A percentile compares a stretch with the other conserved stretches of the same genome.
These are phyloP conservation scores for Diorhabda sublineata DNA, from an alignment of 1,140 invertebrate genomes.

Conservation along the genomic window DNA sequence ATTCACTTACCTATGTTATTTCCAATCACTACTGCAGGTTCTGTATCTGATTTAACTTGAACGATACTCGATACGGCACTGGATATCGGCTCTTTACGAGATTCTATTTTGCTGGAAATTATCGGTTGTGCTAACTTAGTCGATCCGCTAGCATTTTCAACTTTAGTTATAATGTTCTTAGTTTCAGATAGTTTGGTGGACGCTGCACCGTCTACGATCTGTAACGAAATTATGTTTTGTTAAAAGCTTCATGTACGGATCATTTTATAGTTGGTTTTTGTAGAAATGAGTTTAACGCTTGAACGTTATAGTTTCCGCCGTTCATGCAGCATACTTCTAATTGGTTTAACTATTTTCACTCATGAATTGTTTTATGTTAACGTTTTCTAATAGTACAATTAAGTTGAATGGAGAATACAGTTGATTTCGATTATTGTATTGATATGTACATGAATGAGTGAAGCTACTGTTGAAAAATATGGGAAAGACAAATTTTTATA, in stretches of 20 bases:
- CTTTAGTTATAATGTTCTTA: conserved; percentile 53
- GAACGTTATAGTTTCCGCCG: neutral
- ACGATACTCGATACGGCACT: conserved; percentile 48
- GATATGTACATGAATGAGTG: too few species aligned
- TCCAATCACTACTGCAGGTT: conserved; percentile 49
- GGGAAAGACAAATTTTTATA: too few species aligned
- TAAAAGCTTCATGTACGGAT: neutral
- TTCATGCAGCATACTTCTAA: neutral
- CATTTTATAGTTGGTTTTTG: neutral
- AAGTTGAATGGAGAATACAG: too few species aligned
- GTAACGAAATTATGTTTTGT: neutral
- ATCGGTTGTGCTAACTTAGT: conserved; percentile 32
- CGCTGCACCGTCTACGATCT: conserved; percentile 35
- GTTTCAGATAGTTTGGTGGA: conserved; percentile 40
- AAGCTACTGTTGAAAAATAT: too few species aligned
- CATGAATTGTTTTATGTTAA: too few species aligned
- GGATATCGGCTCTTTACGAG: conserved; percentile 32
- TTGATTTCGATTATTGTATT: too few species aligned
- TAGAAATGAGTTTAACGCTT: conserved; percentile 1
- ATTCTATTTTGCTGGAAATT: conserved; percentile 52
- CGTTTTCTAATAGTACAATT: too few species aligned
- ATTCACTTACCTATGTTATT: conserved; percentile 57
- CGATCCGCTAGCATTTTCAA: conserved; percentile 53
- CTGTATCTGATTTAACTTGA: conserved; percentile 49
- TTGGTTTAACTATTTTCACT: too few species aligned